These are phyloP conservation scores for Bombus picipes DNA, from an alignment of 1,140 invertebrate genomes.

Conservation along the genomic window DNA sequence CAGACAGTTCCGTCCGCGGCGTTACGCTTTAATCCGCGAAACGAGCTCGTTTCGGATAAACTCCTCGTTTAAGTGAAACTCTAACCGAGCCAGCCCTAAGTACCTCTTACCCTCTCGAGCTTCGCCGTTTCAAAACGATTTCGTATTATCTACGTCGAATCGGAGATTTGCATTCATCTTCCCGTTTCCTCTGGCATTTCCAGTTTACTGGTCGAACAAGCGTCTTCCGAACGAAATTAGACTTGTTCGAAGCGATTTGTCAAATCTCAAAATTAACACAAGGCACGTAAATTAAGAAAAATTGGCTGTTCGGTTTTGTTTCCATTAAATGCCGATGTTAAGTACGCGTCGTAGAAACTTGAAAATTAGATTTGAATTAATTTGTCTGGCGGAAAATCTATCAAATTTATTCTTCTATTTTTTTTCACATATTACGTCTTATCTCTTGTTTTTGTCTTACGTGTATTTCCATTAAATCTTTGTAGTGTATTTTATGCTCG, in stretches of 20 bases:
- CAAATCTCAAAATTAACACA: neutral
- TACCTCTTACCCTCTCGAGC: conserved; percentile 21
- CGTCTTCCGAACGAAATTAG: neutral
- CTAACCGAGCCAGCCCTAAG: conserved; percentile 31
- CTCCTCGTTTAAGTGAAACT: conserved; percentile 70
- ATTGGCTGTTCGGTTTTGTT: too few species aligned
- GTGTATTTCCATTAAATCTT: neutral
- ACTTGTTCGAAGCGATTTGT: neutral
- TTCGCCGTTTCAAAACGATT: neutral
- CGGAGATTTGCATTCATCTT: conserved; percentile 23
- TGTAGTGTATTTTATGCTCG: neutral
- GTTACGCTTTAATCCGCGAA: conserved; percentile 64
- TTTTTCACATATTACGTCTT: neutral
- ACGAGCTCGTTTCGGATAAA: conserved; percentile 67
- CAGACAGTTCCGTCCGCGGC: conserved; percentile 56
- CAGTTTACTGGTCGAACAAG: neutral
- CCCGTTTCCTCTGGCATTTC: neutral
- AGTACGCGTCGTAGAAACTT: too few species aligned
- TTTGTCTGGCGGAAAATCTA: too few species aligned
- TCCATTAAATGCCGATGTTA: too few species aligned
- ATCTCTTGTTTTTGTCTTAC: neutral
- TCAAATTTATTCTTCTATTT: too few species aligned
- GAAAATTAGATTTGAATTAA: too few species aligned
- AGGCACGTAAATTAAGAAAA: too few species aligned
- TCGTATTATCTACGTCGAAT: neutral